These are phyloP conservation scores for Incurvaria masculella DNA, from an alignment of 2,888 invertebrate species.

Conservation along the genomic window DNA sequence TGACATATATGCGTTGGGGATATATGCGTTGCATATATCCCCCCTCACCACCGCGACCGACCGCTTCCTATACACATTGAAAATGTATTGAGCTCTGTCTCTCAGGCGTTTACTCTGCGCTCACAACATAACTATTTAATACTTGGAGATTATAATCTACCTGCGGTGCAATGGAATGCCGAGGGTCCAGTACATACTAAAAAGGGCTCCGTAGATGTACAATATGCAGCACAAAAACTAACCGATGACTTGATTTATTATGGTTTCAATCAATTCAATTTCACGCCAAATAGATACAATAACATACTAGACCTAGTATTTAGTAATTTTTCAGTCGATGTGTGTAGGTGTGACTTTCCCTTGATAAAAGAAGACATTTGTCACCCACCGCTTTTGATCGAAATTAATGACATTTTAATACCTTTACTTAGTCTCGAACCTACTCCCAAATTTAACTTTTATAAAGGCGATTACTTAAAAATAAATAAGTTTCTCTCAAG, in stretches of 20 bases:
- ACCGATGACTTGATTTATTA: neutral
- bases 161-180: neutral
- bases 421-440: neutral
- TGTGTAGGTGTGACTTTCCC: neutral
- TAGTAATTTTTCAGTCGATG: neutral
- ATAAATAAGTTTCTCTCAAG: too few relatives aligned
- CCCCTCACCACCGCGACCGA: neutral
- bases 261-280: neutral
- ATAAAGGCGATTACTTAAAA: too few relatives aligned
- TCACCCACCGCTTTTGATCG: neutral
- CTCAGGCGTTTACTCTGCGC: neutral
- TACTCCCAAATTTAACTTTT: neutral
- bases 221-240: neutral
- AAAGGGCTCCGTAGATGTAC: conserved; percentile 1
- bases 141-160: conserved; percentile 1
- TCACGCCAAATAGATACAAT: neutral
- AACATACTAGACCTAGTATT: neutral
- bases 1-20: too few relatives aligned
- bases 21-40: neutral
- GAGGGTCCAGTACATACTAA: neutral
- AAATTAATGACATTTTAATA: neutral
- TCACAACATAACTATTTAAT: neutral
- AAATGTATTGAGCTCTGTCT: neutral
- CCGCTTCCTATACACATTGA: neutral
- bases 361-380: neutral